phyloP scores from a whole-genome alignment of 1,140 invertebrate species.

The Zophobas morio region DNA sequence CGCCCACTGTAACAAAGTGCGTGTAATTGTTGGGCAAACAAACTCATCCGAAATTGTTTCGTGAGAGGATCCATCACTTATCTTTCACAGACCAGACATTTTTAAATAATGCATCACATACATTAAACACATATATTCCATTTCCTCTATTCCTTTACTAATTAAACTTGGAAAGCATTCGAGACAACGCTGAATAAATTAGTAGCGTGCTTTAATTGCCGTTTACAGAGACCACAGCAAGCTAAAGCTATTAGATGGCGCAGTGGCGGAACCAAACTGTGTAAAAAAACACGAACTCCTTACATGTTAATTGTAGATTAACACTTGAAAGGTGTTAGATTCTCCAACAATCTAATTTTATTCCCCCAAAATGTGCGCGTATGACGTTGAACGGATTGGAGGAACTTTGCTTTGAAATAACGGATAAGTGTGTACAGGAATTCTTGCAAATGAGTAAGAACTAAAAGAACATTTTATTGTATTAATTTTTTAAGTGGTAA shows the following conservation, averaged over 20 bases:
- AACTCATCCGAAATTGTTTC: slow-evolving; percentile 16
- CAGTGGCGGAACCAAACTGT: too few species aligned
- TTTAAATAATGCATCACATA: slow-evolving; percentile 40
- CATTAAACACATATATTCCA: slow-evolving; percentile 35
- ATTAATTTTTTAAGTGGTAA: too few species aligned
- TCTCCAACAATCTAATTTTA: too few species aligned
- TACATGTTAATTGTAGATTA: too few species aligned
- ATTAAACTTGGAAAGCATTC: slow-evolving; percentile 32
- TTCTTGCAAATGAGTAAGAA: too few species aligned
- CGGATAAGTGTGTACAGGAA: too few species aligned
- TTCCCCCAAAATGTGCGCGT: too few species aligned
- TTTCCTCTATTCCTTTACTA: slow-evolving; percentile 16
- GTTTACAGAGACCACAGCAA: not conserved
- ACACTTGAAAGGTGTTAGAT: too few species aligned
- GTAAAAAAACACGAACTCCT: too few species aligned
- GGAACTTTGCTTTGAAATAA: too few species aligned
- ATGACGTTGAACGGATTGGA: too few species aligned
- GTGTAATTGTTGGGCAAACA: slow-evolving; percentile 21
- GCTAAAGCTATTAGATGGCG: not conserved
- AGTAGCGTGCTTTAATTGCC: not conserved
- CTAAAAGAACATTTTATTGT: too few species aligned
- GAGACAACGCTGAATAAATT: slow-evolving; percentile 29
- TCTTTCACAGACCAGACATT: slow-evolving; percentile 17
- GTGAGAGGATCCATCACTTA: slow-evolving; percentile 28
- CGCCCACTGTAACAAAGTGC: slow-evolving; percentile 30